Base-by-base conservation (phyloP, 2,797 vertebrate species). In the Ficedula albicollis region DNA sequence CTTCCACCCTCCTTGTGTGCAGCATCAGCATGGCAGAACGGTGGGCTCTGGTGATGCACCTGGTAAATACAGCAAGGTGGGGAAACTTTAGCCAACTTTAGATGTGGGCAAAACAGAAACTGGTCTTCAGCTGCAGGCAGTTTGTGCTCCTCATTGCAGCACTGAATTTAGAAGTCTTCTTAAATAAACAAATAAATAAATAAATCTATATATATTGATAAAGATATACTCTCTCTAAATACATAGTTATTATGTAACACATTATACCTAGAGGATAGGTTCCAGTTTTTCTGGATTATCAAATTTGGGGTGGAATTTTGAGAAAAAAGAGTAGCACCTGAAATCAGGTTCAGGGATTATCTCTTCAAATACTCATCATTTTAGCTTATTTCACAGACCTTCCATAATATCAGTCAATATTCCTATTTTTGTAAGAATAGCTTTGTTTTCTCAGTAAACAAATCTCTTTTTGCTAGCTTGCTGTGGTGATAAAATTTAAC, bases 371-470 rank as follows among this genome's bases (percentile, higher is more conserved):
- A 18, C 36, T 58, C 38, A 32, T 6, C 11, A 43, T 30, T 60
- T 90, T 2, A 41, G 11, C 4, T 70, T 51, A 43, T 84, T 94
- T 87, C 56, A 74, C 38, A 90, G 43, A 46, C 51, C 15, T 83
- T 15, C 32, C 54, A 11, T 52, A 43, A 12, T n/a, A 46, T 52
- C 64, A 64, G 44, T 77, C 89, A 79, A 74, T 89, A 92, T 43
- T 84, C 89, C 64, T 70, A 5, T n/a, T 79, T 93, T 76, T 87
- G 18, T 72, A 55, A 74, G 41, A 95, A 82, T 36, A 89, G 17
- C 26, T 74, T 89, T 86, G 49, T 26, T 93, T 96, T 84, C 67
- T 93, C 59, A 74, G 63, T 82, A 84, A 95, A 95, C 46, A 30
- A 87, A 92, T 84, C 20, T 75, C 10, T 74, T 72, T 79, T 82